Evolutionary conservation across 2,888 invertebrate genomes (phyloP).

Genomic region (Notocelia uddmanniana): DNA sequence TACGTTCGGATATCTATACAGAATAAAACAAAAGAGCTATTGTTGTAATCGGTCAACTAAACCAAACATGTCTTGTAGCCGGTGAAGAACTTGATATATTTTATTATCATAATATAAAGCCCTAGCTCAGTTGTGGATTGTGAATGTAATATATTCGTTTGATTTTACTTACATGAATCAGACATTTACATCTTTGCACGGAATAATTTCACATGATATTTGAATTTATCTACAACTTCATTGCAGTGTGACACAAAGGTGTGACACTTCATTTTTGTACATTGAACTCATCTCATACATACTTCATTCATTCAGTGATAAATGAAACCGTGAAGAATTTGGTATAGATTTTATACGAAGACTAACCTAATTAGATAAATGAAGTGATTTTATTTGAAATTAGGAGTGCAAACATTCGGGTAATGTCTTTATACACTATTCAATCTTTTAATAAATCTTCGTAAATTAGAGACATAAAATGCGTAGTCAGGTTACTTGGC

Average conservation of each 20-base stretch:
- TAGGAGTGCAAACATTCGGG: constrained; percentile 26
- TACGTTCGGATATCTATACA: background rate
- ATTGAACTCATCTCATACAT: constrained; percentile 26
- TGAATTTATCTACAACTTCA: constrained; percentile 13
- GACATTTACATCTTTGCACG: no score
- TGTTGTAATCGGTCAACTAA: background rate
- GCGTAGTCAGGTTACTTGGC: constrained; percentile 36
- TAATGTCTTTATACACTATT: constrained; percentile 20
- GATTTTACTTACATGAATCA: background rate
- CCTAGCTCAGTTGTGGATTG: no score
- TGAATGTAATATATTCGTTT: background rate
- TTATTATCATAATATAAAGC: background rate
- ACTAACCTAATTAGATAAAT: constrained; percentile 44
- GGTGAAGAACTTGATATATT: background rate
- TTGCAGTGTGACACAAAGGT: background rate
- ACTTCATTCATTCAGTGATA: constrained; percentile 4
- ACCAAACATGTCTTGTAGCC: no score
- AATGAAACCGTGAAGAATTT: constrained; percentile 29
- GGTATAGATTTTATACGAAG: constrained; percentile 41
- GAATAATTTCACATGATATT: background rate
- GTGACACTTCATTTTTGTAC: constrained; percentile 24
- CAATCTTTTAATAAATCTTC: background rate
- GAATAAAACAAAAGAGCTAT: background rate
- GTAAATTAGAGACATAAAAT: constrained; percentile 3
- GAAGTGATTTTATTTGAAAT: constrained; percentile 42